phyloP scores from a whole-genome alignment of 2,797 vertebrate genomes.

The Enteromius thamalakanensis region DNA sequence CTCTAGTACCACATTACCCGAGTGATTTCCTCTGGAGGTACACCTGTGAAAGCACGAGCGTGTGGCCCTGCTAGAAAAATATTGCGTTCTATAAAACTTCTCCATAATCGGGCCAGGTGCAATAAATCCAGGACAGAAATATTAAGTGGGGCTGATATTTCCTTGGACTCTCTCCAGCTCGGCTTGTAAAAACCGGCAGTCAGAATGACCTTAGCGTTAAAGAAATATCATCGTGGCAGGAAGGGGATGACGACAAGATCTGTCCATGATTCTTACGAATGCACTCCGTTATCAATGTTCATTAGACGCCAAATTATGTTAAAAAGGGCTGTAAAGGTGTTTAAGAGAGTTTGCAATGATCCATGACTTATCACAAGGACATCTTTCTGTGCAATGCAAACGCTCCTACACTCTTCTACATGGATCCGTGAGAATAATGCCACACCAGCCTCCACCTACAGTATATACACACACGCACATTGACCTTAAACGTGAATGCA shows the following conservation, averaged over 20 bases:
- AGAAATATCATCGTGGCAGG: conserved; percentile 57
- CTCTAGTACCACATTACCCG: conserved; percentile 63
- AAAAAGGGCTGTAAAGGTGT: conserved; percentile 58
- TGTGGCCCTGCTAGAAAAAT: conserved; percentile 60
- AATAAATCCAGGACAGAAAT: conserved; percentile 75
- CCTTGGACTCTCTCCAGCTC: conserved; percentile 68
- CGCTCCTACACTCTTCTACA: conserved; percentile 43
- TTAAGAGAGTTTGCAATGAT: conserved; percentile 58
- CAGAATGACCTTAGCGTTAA: conserved; percentile 71
- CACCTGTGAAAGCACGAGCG: conserved; percentile 45
- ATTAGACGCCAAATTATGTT: conserved; percentile 53
- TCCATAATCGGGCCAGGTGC: conserved; percentile 70
- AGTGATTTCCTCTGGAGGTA: conserved; percentile 63
- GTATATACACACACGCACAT: conserved; percentile 4
- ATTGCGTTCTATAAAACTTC: conserved; percentile 71
- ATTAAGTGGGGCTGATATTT: conserved; percentile 75
- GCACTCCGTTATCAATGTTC: conserved; percentile 22
- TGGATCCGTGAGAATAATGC: conserved; percentile 48
- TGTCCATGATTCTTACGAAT: background rate
- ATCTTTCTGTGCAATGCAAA: conserved; percentile 58
- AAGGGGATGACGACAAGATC: background rate
- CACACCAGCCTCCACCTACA: conserved; percentile 52
- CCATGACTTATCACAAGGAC: conserved; percentile 69
- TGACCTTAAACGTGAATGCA: conserved; percentile 7
- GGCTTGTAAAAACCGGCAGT: conserved; percentile 69